phyloP scores from a whole-genome alignment of 2,797 vertebrate genomes.

The Bovichtus variegatus region DNA sequence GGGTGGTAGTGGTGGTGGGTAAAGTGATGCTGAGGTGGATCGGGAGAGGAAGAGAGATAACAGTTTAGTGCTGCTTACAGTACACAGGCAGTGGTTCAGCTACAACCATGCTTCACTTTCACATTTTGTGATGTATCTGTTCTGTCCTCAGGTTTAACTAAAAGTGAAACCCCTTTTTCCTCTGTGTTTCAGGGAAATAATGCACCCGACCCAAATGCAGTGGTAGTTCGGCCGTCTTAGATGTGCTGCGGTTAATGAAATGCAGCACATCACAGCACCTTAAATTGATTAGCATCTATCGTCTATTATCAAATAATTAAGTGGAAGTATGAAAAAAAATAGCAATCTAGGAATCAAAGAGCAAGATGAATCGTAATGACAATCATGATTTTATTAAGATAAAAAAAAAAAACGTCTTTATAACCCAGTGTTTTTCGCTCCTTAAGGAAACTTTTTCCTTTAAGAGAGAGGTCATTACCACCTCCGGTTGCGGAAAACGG shows the following conservation, averaged over 20 bases:
- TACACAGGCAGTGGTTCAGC: background rate
- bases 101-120: background rate
- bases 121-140: background rate
- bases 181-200: background rate
- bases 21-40: slow-evolving; percentile 47
- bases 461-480: background rate
- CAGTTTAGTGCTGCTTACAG: background rate
- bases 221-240: background rate
- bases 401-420: background rate
- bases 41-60: background rate
- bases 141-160: background rate
- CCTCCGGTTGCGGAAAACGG: background rate
- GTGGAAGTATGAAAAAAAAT: slow-evolving; percentile 16
- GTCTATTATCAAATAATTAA: slow-evolving; percentile 38
- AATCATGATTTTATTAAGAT: background rate
- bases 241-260: slow-evolving; percentile 8
- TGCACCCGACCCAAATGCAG: background rate
- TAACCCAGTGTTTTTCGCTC: background rate
- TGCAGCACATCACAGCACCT: slow-evolving; percentile 14
- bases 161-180: background rate
- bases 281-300: slow-evolving; percentile 45
- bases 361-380: background rate
- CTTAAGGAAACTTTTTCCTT: background rate
- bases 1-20: slow-evolving; percentile 44
- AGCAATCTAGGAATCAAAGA: slow-evolving; percentile 26